Percentiles rank a stretch among this genome's conserved stretches.
Conservation (phyloP, 2,888 invertebrate genomes). For the Leptopilina syphax region DNA sequence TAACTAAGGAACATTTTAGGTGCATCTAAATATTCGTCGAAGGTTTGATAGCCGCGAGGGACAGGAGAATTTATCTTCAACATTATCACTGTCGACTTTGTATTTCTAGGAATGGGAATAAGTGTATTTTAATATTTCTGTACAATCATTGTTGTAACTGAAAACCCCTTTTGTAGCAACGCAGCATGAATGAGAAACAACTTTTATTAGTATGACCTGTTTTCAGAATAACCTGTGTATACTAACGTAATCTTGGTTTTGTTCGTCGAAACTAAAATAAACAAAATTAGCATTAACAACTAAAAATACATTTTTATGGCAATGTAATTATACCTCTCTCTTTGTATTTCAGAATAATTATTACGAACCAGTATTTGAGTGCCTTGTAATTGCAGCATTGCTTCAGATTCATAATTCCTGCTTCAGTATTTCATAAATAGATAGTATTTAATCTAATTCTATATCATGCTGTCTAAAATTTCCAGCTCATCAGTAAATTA, state of each 20-base stretch:
- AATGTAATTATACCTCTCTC: neutral
- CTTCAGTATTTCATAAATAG: neutral
- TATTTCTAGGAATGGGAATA: too few species aligned
- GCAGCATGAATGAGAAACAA: neutral
- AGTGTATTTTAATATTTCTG: neutral
- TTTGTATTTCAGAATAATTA: neutral
- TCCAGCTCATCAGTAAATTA: neutral
- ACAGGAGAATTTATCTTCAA: too few species aligned
- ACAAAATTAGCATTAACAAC: slow-evolving; percentile 1
- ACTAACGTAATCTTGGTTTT: neutral
- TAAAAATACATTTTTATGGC: neutral
- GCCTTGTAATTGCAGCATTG: neutral
- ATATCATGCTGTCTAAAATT: too few species aligned
- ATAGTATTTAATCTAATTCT: too few species aligned
- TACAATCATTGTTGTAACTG: neutral
- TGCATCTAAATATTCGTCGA: too few species aligned
- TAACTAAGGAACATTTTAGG: too few species aligned
- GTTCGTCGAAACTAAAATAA: neutral
- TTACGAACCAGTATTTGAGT: neutral
- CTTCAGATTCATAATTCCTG: neutral
- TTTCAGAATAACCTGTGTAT: neutral
- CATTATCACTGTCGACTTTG: too few species aligned
- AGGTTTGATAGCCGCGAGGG: too few species aligned
- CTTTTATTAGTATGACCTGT: neutral
- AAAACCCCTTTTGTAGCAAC: neutral